Base-by-base conservation (phyloP, 2,113 vertebrate genomes). In the Alaudala cheleensis region DNA sequence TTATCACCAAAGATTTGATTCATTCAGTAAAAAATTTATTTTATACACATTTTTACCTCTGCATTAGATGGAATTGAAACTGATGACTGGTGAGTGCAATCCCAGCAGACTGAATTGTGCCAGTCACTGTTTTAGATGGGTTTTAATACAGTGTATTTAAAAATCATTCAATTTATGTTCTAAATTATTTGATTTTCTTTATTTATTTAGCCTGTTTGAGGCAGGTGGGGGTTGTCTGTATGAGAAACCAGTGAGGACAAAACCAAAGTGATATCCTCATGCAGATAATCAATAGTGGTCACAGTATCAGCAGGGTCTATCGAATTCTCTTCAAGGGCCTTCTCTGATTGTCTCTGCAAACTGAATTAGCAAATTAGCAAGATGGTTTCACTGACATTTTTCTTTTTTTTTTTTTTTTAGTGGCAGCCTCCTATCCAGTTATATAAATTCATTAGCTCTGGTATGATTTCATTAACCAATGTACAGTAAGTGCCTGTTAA, bases 391-490 rank as follows among this genome's bases (percentile, higher is more conserved):
- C 60, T 91, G 76, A 62, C n/a, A 66, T 78, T 87, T 90, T 76
- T 45, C n/a, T 88, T 85, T 80, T 56, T 67, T 62, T 70, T 62
- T 62, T 78, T 64, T 67, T 62, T 70, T 62, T 62, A 62, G 29
- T 84, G 83, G 94, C 86, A 97, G 62, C 69, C 94, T 86, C 86
- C 93, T 88, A 51, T 29, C 94, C 92, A 88, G 73, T 94, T 95
- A 90, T 56, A 77, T 58, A 28, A 81, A 81, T 96, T 96, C 93
- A 88, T 97, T 95, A 93, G 61, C 65, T 95, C 26, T 90, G 58
- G 47, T 93, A 72, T 96, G 94, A 95, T 96, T 97, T 94, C 57
- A 92, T 97, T 97, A 97, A 82, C 83, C 2, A 6, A 16, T 71
- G 65, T 67, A 77, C 76, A 88, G 88, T 94, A 92, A 91, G 72